Base-by-base conservation (phyloP, 2,888 invertebrate species). In the Epistrophe grossulariae region DNA sequence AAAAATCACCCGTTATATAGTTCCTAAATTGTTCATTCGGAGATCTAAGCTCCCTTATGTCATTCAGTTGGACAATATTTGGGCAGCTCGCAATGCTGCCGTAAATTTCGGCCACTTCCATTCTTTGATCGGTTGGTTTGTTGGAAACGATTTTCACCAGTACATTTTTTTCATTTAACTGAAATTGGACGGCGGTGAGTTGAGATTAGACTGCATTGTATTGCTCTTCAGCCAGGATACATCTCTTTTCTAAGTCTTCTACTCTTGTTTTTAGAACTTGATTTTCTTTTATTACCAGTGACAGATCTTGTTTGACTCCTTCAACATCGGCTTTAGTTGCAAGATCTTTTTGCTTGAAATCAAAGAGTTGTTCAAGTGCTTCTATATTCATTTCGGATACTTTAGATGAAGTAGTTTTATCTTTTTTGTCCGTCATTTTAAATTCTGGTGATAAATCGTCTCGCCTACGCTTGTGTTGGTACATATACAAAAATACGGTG, bases 341-440 rank as follows among this genome's bases (percentile, higher is more conserved):
- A 1, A 48, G 48, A 52, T 52, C 52, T 52, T 52, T 52, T 52
- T 52, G 52, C 52, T 52, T 52, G 24, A 24, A 52, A 52, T 52
- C 52, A 52, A 52, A 52, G n/a, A n/a, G n/a, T n/a, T n/a, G 52
- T 17, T 48, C 48, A 48, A 48, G 48, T 35, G 35, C 35, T 35
- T 35, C 7, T 5, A 35, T 52, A 11, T 24, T 52, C 52, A 52
- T 52, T 52, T 52, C 52, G 52, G 52, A 52, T 52, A 52, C 52
- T 24, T 52, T 52, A 52, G 1, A 24, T 24, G 52, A 52, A 11
- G 52, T 11, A 4, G 24, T 52, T 24, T 52, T 52, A 9, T 52
- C 52, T 19, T 52, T 52, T n/a, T n/a, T n/a, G n/a, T n/a, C n/a
- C n/a, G n/a, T n/a, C n/a, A n/a, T n/a, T n/a, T n/a, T n/a, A n/a